Evolutionary conservation across 2,113 vertebrate species (phyloP).

Genomic region (Myotis lucifugus): DNA sequence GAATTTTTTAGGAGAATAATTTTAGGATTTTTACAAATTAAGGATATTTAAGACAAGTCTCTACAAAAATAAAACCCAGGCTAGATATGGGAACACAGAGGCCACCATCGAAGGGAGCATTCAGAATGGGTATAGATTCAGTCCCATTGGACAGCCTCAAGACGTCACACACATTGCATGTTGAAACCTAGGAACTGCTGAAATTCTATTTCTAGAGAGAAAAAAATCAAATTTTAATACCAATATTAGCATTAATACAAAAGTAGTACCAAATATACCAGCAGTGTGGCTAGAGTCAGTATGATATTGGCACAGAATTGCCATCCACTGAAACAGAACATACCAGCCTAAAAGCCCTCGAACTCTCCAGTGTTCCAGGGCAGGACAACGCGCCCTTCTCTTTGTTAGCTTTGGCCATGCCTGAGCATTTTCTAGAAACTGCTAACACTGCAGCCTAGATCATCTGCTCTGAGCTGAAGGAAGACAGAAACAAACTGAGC

Average conservation of each 20-base stretch:
- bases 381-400: background rate
- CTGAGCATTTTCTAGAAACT: conserved; percentile 48
- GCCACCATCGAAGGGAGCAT: background rate
- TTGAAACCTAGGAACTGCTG: background rate
- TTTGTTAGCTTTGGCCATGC: conserved; percentile 13
- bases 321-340: background rate
- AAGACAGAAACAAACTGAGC: background rate
- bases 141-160: too few species aligned
- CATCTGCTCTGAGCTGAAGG: background rate
- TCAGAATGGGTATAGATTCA: background rate
- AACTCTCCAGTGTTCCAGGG: background rate
- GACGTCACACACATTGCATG: background rate
- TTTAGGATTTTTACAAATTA: background rate
- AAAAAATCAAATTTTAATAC: background rate
- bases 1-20: background rate
- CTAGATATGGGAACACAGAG: background rate
- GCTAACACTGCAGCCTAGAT: background rate
- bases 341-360: background rate
- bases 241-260: background rate
- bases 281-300: background rate
- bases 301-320: background rate
- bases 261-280: background rate
- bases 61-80: background rate
- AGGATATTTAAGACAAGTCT: background rate
- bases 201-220: background rate